Evolutionary conservation across 2,113 vertebrate species (phyloP).

Genomic region (Oryzias celebensis): DNA sequence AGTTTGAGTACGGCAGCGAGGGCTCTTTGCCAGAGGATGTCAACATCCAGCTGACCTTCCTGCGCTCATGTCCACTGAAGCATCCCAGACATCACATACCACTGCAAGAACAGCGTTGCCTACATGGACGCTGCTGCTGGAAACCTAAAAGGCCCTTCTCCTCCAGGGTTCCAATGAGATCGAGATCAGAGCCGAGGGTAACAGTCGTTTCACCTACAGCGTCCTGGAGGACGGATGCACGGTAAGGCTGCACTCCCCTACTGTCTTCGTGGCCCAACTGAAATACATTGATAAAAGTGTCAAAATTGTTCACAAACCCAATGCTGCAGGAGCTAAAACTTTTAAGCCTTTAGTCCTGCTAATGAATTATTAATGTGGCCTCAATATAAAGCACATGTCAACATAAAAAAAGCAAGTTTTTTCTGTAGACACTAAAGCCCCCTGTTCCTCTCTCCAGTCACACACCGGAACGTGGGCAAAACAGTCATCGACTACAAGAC

Average conservation of each 20-base stretch:
- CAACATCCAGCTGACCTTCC: conserved; percentile 97
- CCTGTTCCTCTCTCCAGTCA: conserved; percentile 78
- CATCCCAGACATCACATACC: conserved; percentile 96
- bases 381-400: too few relatives aligned
- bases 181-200: conserved; percentile 98
- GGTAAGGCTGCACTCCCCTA: conserved; percentile 76
- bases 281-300: too few relatives aligned
- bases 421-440: background rate
- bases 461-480: conserved; percentile 95
- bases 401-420: too few relatives aligned
- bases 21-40: conserved; percentile 89
- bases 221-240: conserved; percentile 93
- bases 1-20: conserved; percentile 92
- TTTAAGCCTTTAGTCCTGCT: too few relatives aligned
- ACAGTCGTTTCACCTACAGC: conserved; percentile 96
- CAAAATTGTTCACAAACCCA: too few relatives aligned
- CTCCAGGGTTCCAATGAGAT: conserved; percentile 98
- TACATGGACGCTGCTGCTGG: conserved; percentile 92
- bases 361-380: too few relatives aligned
- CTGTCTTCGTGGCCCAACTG: too few relatives aligned
- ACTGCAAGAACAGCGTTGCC: conserved; percentile 99
- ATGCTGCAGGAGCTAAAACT: too few relatives aligned
- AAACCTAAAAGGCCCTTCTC: conserved; percentile 95
- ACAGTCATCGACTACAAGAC: conserved; percentile 99
- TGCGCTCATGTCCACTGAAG: conserved; percentile 98